Evolutionary conservation across 2,888 invertebrate genomes (phyloP).

Genomic region (Ptychoptera contaminata): DNA sequence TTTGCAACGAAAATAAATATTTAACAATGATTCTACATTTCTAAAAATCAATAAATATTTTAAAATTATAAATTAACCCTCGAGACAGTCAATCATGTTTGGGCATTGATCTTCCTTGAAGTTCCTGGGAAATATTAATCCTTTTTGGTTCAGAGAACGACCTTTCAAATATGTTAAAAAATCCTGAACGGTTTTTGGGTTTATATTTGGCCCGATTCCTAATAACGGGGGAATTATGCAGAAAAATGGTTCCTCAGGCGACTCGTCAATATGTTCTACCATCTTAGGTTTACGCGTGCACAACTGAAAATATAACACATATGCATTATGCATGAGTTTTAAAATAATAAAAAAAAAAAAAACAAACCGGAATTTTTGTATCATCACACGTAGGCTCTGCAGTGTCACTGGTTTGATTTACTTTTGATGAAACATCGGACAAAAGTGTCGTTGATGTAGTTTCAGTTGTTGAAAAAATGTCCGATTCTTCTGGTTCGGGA

Average conservation of each 20-base stretch:
- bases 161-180: conserved; percentile 33
- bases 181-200: conserved; percentile 32
- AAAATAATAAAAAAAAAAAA: too few species aligned
- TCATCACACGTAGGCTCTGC: conserved; percentile 1
- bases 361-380: neutral
- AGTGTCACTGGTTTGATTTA: neutral
- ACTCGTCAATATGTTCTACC: too few species aligned
- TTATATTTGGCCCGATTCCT: conserved; percentile 43
- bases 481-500: neutral
- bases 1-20: too few species aligned
- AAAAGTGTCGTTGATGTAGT: neutral
- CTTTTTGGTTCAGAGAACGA: conserved; percentile 13
- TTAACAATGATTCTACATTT: too few species aligned
- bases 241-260: conserved; percentile 7
- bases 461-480: neutral
- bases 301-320: too few species aligned
- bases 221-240: conserved; percentile 35
- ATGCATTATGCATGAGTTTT: too few species aligned
- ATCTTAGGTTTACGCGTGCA: too few species aligned
- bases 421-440: conserved; percentile 9
- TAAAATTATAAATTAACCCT: neutral
- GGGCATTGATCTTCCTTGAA: conserved; percentile 16
- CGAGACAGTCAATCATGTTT: conserved; percentile 12
- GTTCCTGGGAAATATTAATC: conserved; percentile 15
- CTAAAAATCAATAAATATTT: too few species aligned